Conservation (phyloP, 2,888 invertebrate species). For the Mythimna ferrago region DNA sequence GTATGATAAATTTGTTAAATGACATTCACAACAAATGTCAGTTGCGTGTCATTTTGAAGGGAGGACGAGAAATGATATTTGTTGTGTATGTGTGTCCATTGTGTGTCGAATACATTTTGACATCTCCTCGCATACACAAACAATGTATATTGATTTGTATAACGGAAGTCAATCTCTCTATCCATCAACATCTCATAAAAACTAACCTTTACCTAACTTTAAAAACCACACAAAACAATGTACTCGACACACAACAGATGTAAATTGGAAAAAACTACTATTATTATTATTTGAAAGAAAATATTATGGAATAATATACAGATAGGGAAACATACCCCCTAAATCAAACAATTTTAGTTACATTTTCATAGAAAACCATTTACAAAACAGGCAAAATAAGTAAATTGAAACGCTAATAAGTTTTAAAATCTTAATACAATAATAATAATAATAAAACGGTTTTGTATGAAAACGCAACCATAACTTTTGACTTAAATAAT, state of each 20-base stretch:
- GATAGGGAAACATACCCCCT: constrained; percentile 46
- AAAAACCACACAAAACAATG: constrained; percentile 45
- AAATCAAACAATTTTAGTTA: constrained; percentile 49
- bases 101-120: constrained; percentile 57
- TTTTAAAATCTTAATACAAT: constrained; percentile 56
- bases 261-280: constrained; percentile 69
- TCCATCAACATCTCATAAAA: constrained; percentile 34
- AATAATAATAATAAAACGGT: constrained; percentile 47
- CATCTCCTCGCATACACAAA: constrained; percentile 16
- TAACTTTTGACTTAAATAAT: constrained; percentile 55
- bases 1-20: constrained; percentile 66
- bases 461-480: constrained; percentile 61
- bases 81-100: constrained; percentile 49
- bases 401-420: constrained; percentile 53
- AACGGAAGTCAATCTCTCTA: constrained; percentile 8
- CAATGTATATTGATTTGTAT: constrained; percentile 4
- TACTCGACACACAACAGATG: constrained; percentile 58
- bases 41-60: constrained; percentile 18
- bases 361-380: constrained; percentile 59
- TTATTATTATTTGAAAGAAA: constrained; percentile 70
- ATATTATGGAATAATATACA: constrained; percentile 72
- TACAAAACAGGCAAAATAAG: constrained; percentile 49
- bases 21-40: constrained; percentile 56
- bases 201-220: constrained; percentile 31
- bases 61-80: constrained; percentile 25